Evolutionary conservation across 1,140 invertebrate species (phyloP).

Genomic region (Trinorchestia longiramus): DNA sequence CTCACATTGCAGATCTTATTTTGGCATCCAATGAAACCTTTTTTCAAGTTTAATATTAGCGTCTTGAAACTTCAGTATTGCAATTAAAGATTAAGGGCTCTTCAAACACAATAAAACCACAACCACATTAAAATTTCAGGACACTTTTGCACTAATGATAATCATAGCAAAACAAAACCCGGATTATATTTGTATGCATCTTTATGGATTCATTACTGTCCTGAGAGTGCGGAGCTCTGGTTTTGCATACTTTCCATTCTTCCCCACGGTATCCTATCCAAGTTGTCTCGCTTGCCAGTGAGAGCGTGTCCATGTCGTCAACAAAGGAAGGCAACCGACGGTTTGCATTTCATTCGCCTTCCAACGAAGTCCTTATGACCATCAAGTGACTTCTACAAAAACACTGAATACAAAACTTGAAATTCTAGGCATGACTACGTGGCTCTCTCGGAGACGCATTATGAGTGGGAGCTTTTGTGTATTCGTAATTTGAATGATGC

Average conservation of each 20-base stretch:
- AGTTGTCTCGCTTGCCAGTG: not conserved
- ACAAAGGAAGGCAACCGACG: conserved; percentile 4
- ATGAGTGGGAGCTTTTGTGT: conserved; percentile 22
- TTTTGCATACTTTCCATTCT: not conserved
- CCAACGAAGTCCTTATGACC: conserved; percentile 35
- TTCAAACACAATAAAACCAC: too few relatives aligned
- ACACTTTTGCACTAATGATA: not conserved
- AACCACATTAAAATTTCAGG: not conserved
- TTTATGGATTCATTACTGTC: too few relatives aligned
- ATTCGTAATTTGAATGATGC: not conserved
- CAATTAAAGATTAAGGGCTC: too few relatives aligned
- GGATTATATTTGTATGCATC: too few relatives aligned
- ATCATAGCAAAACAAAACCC: not conserved
- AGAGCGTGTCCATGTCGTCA: not conserved
- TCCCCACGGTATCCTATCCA: not conserved
- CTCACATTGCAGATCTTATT: too few relatives aligned
- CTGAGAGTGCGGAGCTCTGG: not conserved
- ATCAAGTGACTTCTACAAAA: conserved; percentile 20
- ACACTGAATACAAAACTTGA: conserved; percentile 2
- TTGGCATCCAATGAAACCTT: too few relatives aligned
- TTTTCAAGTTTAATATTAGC: too few relatives aligned
- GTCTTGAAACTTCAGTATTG: too few relatives aligned
- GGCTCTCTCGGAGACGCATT: not conserved
- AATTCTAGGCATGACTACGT: conserved; percentile 42
- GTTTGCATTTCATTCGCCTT: conserved; percentile 50